Base-by-base conservation (phyloP, 2,797 vertebrate genomes). In the Ctenopoma multispine region DNA sequence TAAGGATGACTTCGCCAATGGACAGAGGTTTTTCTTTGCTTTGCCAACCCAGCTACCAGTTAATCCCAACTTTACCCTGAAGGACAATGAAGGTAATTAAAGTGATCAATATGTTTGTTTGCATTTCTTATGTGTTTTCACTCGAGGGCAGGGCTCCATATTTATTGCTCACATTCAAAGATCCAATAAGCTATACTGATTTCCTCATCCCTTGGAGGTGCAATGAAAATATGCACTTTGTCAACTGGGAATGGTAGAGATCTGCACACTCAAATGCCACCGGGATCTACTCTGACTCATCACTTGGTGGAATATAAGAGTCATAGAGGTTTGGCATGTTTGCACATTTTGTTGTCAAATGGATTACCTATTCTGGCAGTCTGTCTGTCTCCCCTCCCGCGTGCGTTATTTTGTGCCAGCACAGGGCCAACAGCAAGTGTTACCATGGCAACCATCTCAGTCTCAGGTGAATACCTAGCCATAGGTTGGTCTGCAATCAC, bases 11-110 rank as follows among this genome's bases (percentile, higher is more conserved):
- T 96, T 97, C 88, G 96, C 96, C 90, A 98, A 98, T 63, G 98
- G 97, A 55, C 96, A 95, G 81, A 91, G 96, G 67, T 98, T 99
- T 86, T 95, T 93, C 79, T 99, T 97, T 80, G 96, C 96, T 64
- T 83, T 97, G 65, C 95, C 96, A 7, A 94, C 93, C 79, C 93
- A 86, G 38, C 90, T 95, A 54, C 90, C 96, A 10, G 79, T 94
- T 82, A 99, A 99, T 90, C 97, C 97, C 85, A 99, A 99, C 94
- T 99, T 99, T 91, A 97, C 97, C 61, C 89, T 99, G 64, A 97
- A 96, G 92, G 97, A 99, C 92, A 99, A 99, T 77, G 96, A 97
- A 98, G 98, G 98, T 99, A 97, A 94, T 91, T 80, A 80, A 51
- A 73, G 53, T 18, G 48, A 75, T 86, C 79, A 21, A 79, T 80